Percentiles rank a stretch among this genome's conserved stretches.
Evolutionary conservation across 2,888 invertebrate genomes (phyloP).

Genomic region (Adela reaumurella): DNA sequence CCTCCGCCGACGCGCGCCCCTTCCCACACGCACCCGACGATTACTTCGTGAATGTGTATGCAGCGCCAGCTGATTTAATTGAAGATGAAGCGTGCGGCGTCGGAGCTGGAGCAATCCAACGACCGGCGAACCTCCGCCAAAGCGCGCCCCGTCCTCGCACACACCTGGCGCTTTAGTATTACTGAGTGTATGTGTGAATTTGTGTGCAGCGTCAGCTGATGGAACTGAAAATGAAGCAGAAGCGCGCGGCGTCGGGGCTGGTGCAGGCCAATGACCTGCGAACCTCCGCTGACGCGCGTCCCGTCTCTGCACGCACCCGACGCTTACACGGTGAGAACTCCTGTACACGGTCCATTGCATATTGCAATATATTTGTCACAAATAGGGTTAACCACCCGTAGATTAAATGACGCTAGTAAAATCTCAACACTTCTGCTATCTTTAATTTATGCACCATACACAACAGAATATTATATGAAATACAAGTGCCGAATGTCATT

Average conservation of each 20-base stretch:
- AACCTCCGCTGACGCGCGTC: constrained; percentile 64
- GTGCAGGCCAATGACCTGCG: constrained; percentile 82
- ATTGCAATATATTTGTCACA: background rate
- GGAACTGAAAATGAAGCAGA: constrained; percentile 86
- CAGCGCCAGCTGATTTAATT: constrained; percentile 85
- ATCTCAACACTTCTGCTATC: too few relatives aligned
- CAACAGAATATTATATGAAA: too few relatives aligned
- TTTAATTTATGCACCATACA: too few relatives aligned
- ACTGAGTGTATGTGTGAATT: background rate
- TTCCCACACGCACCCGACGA: too few relatives aligned
- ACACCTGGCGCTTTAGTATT: constrained; percentile 14
- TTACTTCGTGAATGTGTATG: constrained; percentile 17
- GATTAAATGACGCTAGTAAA: too few relatives aligned
- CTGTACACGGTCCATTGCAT: background rate
- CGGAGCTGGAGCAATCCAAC: constrained; percentile 84
- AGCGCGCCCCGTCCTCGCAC: constrained; percentile 64
- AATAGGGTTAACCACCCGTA: constrained; percentile 17
- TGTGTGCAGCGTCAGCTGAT: constrained; percentile 72
- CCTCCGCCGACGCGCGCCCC: constrained; percentile 64
- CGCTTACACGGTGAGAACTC: too few relatives aligned
- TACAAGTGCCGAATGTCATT: too few relatives aligned
- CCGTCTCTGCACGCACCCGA: constrained; percentile 54
- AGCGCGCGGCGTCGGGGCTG: constrained; percentile 80
- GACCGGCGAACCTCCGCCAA: constrained; percentile 70
- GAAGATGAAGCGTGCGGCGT: constrained; percentile 80